phyloP scores from a whole-genome alignment of 2,888 invertebrate genomes.

The Acrobasis suavella region DNA sequence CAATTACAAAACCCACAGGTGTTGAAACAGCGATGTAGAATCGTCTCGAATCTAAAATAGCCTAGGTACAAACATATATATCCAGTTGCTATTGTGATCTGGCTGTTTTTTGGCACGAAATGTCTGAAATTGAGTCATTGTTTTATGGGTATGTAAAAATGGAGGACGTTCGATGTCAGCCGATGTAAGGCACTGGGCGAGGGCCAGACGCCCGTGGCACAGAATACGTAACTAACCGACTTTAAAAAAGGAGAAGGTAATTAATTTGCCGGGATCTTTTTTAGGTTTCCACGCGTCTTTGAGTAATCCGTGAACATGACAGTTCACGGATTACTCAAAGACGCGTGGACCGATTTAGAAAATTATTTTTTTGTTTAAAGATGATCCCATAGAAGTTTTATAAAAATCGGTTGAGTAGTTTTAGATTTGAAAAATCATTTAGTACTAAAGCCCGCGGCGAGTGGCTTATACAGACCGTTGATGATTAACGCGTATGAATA shows the following conservation, averaged over 20 bases:
- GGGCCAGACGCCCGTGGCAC: no score
- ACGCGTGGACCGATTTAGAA: no score
- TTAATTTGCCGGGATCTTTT: no score
- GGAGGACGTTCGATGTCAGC: background rate
- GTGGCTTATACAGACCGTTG: background rate
- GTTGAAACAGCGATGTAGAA: background rate
- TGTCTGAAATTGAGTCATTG: conserved; percentile 15
- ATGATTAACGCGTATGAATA: background rate
- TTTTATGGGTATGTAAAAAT: conserved; percentile 19
- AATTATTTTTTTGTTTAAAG: no score
- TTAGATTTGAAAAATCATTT: no score
- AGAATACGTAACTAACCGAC: background rate
- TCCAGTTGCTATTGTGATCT: conserved; percentile 43
- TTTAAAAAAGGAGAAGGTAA: no score
- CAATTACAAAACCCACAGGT: background rate
- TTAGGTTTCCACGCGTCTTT: no score
- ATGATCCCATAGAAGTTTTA: no score
- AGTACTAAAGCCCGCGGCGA: no score
- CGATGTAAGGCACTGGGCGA: conserved; percentile 7
- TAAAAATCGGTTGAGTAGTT: no score
- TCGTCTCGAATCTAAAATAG: conserved; percentile 56
- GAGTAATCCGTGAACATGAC: no score
- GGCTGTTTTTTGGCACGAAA: conserved; percentile 29
- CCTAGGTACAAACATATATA: conserved; percentile 41
- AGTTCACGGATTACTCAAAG: no score